Percentiles rank a stretch among this genome's conserved stretches.
phyloP scores from a whole-genome alignment of 2,888 invertebrate genomes.

The Calliopum simillimum region DNA sequence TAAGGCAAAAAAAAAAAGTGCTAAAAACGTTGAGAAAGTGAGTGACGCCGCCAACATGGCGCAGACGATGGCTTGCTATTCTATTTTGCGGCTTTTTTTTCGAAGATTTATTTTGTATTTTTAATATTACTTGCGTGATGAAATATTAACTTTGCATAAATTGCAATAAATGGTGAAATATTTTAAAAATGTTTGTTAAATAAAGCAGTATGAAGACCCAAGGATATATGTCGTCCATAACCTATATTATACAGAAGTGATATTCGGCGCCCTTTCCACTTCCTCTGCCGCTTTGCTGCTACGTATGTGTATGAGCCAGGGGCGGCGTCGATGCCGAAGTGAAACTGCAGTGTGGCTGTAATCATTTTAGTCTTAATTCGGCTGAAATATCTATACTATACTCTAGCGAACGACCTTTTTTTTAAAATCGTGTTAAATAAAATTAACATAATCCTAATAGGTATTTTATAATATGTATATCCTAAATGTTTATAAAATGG shows the following conservation, averaged over 20 bases:
- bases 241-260: neutral
- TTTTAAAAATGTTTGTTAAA: too few species aligned
- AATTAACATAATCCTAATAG: too few species aligned
- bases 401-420: neutral
- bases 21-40: slow-evolving; percentile 41
- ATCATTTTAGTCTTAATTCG: neutral
- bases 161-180: too few species aligned
- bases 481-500: too few species aligned
- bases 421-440: too few species aligned
- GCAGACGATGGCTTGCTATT: slow-evolving; percentile 42
- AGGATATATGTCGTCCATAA: too few species aligned
- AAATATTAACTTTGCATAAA: too few species aligned
- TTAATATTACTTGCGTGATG: too few species aligned
- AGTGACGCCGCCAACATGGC: slow-evolving; percentile 59
- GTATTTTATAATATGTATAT: too few species aligned
- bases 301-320: neutral
- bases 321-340: neutral
- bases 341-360: too few species aligned
- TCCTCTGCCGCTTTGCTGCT: neutral
- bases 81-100: slow-evolving; percentile 42
- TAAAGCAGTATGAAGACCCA: too few species aligned
- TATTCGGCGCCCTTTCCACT: neutral
- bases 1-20: slow-evolving; percentile 27
- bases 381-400: neutral
- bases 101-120: neutral